phyloP scores from a whole-genome alignment of 2,888 invertebrate species.

The Lottia scabra region DNA sequence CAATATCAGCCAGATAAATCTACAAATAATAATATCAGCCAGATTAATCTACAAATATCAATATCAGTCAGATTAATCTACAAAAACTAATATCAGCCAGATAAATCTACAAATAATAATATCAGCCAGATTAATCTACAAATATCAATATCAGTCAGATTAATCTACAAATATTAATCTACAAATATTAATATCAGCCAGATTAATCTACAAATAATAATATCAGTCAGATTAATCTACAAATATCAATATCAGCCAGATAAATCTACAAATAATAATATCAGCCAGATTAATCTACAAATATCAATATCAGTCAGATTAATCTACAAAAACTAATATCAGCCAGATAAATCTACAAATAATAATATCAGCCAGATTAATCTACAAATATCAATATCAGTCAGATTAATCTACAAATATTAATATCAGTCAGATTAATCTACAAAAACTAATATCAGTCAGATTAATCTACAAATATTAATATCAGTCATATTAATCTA shows the following conservation, averaged over 20 bases:
- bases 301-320: too few species aligned
- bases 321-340: too few species aligned
- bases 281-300: conserved; percentile 54
- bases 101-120: conserved; percentile 41
- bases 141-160: conserved; percentile 43
- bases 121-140: conserved; percentile 54
- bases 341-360: conserved; percentile 48
- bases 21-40: too few species aligned
- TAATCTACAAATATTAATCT: conserved; percentile 42
- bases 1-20: too few species aligned
- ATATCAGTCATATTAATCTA: too few species aligned
- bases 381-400: conserved; percentile 47
- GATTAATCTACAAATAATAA: conserved; percentile 42
- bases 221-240: conserved; percentile 53
- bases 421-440: too few species aligned
- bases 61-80: too few species aligned
- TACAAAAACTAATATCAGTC: too few species aligned
- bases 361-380: conserved; percentile 44
- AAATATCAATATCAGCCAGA: conserved; percentile 25
- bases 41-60: conserved; percentile 46
- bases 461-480: conserved; percentile 46
- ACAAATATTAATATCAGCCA: too few species aligned
- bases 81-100: too few species aligned
- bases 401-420: conserved; percentile 47
- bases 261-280: too few species aligned